Evolutionary conservation across 2,113 vertebrate genomes (phyloP).

Genomic region (Coturnix japonica): DNA sequence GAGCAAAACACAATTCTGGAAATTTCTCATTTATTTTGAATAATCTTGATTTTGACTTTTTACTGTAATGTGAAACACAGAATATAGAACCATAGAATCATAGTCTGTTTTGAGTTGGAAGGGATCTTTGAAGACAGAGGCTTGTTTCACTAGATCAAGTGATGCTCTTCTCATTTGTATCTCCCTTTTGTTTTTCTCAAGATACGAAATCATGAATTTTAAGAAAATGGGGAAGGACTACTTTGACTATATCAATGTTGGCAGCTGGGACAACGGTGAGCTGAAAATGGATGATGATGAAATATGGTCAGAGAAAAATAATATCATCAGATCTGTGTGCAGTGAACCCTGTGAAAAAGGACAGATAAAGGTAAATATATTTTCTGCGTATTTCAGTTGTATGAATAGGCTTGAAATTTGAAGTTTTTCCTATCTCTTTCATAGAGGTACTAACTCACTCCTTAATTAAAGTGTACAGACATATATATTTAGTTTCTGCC

Average conservation of each 20-base stretch:
- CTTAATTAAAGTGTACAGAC: neutral
- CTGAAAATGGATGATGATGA: constrained; percentile 95
- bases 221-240: constrained; percentile 98
- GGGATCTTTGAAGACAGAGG: neutral
- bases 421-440: neutral
- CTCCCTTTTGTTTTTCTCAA: constrained; percentile 72
- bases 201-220: constrained; percentile 99
- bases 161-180: neutral
- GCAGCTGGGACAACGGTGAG: constrained; percentile 97
- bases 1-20: neutral
- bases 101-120: neutral
- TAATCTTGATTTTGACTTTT: neutral
- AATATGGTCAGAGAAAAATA: constrained; percentile 92
- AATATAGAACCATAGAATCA: neutral
- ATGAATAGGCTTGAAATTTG: neutral
- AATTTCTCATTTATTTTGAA: neutral
- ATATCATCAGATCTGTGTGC: constrained; percentile 93
- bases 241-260: constrained; percentile 96
- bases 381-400: neutral
- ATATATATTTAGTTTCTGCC: neutral
- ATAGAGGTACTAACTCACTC: neutral
- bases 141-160: neutral
- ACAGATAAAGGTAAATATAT: constrained; percentile 91
- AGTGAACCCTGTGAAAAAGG: constrained; percentile 98
- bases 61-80: neutral